Conservation (phyloP, 2,113 vertebrate genomes). For the Phyllostomus discolor region DNA sequence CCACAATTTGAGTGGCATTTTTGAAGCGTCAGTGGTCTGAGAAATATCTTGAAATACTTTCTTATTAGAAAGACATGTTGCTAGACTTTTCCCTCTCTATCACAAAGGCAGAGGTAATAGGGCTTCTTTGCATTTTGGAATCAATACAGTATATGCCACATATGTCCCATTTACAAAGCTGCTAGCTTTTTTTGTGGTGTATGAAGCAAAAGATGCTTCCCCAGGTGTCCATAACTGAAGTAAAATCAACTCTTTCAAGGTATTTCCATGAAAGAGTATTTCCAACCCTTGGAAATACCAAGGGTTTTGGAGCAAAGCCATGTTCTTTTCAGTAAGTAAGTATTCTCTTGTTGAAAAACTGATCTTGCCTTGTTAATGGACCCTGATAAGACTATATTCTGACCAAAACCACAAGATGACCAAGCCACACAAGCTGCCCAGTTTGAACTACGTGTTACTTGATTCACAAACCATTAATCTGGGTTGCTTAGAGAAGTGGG, state of each 20-base stretch:
- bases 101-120: neutral
- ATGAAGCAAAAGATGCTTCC: neutral
- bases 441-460: neutral
- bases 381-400: neutral
- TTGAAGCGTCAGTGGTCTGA: neutral
- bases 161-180: neutral
- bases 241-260: neutral
- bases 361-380: conserved; percentile 33
- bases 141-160: neutral
- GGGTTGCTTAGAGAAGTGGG: neutral
- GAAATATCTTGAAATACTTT: conserved; percentile 13
- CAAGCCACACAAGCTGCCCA: neutral
- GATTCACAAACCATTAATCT: neutral
- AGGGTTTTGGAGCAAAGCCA: neutral
- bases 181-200: neutral
- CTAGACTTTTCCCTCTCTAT: neutral
- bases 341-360: neutral
- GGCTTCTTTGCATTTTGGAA: neutral
- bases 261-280: no score
- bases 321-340: neutral
- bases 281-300: conserved; percentile 15
- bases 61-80: neutral
- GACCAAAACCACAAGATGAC: neutral
- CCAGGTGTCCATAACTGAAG: neutral
- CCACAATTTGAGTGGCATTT: neutral